Evolutionary conservation across 2,888 invertebrate genomes (phyloP).

Genomic region (Drepanosiphum platanoidis): DNA sequence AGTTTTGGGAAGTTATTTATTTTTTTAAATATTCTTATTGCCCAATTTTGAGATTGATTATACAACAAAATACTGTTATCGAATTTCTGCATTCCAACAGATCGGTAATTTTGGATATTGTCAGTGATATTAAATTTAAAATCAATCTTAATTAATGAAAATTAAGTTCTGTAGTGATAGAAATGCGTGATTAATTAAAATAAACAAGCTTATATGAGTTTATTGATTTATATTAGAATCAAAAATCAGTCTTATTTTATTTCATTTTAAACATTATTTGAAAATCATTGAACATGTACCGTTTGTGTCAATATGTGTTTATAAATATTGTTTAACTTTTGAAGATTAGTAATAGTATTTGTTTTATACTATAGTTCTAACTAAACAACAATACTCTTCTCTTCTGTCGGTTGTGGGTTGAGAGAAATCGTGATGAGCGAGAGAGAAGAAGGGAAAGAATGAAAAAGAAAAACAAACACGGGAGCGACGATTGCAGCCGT

Average conservation of each 20-base stretch:
- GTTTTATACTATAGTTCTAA: background rate
- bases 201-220: background rate
- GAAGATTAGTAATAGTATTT: slow-evolving; percentile 4
- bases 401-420: background rate
- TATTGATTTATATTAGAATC: too few species aligned
- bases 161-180: background rate
- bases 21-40: background rate
- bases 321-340: slow-evolving; percentile 29
- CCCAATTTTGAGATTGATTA: background rate
- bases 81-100: slow-evolving; percentile 9
- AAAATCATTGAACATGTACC: background rate
- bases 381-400: background rate
- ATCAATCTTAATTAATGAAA: slow-evolving; percentile 6
- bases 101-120: background rate
- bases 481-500: slow-evolving; percentile 29
- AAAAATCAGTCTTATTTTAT: background rate
- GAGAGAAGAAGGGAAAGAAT: background rate
- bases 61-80: background rate
- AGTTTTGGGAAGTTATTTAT: background rate
- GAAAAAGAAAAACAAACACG: slow-evolving; percentile 42
- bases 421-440: background rate
- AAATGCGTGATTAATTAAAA: slow-evolving; percentile 2
- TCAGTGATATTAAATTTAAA: background rate
- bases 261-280: background rate
- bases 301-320: background rate